These are phyloP conservation scores for Patella caerulea DNA, from an alignment of 2,888 invertebrate genomes.

Conservation along the genomic window DNA sequence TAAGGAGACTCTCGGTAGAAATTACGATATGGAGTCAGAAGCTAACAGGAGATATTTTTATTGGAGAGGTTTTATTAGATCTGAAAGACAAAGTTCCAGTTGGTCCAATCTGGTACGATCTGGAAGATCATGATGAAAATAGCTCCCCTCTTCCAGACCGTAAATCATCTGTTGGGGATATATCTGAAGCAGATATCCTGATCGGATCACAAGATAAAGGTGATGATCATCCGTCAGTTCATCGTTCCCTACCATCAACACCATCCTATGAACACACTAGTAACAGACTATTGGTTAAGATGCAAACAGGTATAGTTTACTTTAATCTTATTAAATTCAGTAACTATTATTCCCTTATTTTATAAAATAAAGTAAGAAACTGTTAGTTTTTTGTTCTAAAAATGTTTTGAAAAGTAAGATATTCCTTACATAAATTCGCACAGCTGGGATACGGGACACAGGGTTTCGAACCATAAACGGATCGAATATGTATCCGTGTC, in stretches of 20 bases:
- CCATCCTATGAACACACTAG: not conserved
- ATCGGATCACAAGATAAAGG: conserved; percentile 4
- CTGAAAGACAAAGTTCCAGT: conserved; percentile 79
- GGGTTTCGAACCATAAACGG: too few relatives aligned
- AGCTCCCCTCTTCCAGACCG: conserved; percentile 59
- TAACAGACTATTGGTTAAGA: not conserved
- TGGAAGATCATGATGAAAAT: conserved; percentile 69
- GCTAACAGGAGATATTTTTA: conserved; percentile 80
- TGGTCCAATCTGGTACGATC: conserved; percentile 86
- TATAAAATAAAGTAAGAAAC: too few relatives aligned
- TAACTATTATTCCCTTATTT: too few relatives aligned
- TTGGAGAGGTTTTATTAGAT: conserved; percentile 76
- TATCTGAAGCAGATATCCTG: conserved; percentile 1
- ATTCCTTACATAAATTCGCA: too few relatives aligned
- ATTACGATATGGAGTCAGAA: conserved; percentile 90
- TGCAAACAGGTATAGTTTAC: not conserved
- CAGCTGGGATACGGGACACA: too few relatives aligned
- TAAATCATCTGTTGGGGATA: conserved; percentile 19
- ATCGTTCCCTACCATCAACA: not conserved
- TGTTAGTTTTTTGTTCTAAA: too few relatives aligned
- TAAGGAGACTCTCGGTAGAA: conserved; percentile 86
- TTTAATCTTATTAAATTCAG: too few relatives aligned
- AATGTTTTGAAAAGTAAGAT: too few relatives aligned
- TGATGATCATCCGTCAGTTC: not conserved
- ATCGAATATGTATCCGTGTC: too few relatives aligned